phyloP scores from a whole-genome alignment of 2,888 invertebrate species.

The Dasysyrphus tricinctus region DNA sequence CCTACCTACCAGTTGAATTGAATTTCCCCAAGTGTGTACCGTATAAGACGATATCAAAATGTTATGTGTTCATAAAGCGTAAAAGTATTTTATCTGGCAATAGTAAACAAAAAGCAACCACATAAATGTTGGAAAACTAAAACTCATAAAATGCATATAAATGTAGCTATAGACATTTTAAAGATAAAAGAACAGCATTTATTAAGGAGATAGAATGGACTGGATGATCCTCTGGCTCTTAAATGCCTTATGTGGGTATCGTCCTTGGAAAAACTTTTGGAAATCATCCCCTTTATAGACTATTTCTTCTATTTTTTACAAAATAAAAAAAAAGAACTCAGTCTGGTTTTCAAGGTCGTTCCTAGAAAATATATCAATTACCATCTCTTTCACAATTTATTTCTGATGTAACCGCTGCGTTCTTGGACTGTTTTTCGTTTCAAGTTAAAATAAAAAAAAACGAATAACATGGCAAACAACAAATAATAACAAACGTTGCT shows the following conservation, averaged over 20 bases:
- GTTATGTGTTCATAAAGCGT: neutral
- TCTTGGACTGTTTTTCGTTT: conserved; percentile 43
- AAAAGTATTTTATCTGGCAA: neutral
- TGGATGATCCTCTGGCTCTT: neutral
- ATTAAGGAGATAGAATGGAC: conserved; percentile 4
- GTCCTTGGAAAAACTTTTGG: conserved; percentile 28
- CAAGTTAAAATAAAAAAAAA: conserved; percentile 14
- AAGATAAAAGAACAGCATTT: conserved; percentile 7
- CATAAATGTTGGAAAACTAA: neutral
- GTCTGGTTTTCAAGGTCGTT: conserved; percentile 53
- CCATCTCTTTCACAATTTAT: conserved; percentile 44
- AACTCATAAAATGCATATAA: neutral
- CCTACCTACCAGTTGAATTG: too few species aligned
- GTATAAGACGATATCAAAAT: too few species aligned
- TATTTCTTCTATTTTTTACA: neutral
- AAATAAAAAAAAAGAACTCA: conserved; percentile 5
- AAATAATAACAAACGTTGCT: conserved; percentile 19
- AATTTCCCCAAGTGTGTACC: too few species aligned
- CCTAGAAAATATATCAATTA: conserved; percentile 53
- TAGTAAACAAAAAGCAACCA: neutral
- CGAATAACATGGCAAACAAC: neutral
- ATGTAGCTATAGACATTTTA: neutral
- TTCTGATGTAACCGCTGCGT: conserved; percentile 39
- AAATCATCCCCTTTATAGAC: conserved; percentile 6
- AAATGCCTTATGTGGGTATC: neutral